Percentiles rank a stretch among this genome's conserved stretches.
Evolutionary conservation across 1,140 invertebrate genomes (phyloP).

Genomic region (Phenacoccus solenopsis): DNA sequence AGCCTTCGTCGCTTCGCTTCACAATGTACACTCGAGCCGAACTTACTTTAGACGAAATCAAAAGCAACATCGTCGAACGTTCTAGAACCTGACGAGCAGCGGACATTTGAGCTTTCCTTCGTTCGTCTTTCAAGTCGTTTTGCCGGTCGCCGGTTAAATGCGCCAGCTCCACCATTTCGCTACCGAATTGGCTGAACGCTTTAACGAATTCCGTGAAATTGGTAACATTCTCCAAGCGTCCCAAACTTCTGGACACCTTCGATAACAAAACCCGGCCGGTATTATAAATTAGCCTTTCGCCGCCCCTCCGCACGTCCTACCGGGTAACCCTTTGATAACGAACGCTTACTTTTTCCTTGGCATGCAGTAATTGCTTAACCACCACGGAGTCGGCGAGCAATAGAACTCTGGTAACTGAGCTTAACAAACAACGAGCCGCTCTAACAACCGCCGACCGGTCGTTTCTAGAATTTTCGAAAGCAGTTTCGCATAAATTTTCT

Average conservation of each 20-base stretch:
- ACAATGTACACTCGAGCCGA: slow-evolving; percentile 22
- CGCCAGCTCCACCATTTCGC: slow-evolving; percentile 95
- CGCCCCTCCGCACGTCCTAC: too few species aligned
- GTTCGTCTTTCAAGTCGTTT: slow-evolving; percentile 88
- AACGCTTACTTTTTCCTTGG: slow-evolving; percentile 92
- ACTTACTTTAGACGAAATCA: slow-evolving; percentile 86
- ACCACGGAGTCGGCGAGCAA: slow-evolving; percentile 96
- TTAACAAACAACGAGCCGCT: slow-evolving; percentile 82
- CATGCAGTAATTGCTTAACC: slow-evolving; percentile 87
- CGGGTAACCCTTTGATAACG: too few species aligned
- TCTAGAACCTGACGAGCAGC: slow-evolving; percentile 89
- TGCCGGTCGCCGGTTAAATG: slow-evolving; percentile 72
- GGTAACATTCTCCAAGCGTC: slow-evolving; percentile 80
- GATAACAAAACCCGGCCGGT: too few species aligned
- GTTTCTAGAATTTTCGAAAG: slow-evolving; percentile 49
- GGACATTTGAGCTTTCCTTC: slow-evolving; percentile 86
- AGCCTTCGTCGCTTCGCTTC: background rate
- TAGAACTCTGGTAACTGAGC: slow-evolving; percentile 91
- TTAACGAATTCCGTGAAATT: slow-evolving; percentile 99
- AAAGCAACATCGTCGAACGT: slow-evolving; percentile 92
- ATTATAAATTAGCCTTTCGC: too few species aligned
- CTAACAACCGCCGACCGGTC: slow-evolving; percentile 69
- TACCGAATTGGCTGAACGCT: slow-evolving; percentile 95
- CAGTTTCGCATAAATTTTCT: slow-evolving; percentile 72
- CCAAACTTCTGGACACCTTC: slow-evolving; percentile 64